Base-by-base conservation (phyloP, 2,888 invertebrate species). In the Acrobeloides nanus region DNA sequence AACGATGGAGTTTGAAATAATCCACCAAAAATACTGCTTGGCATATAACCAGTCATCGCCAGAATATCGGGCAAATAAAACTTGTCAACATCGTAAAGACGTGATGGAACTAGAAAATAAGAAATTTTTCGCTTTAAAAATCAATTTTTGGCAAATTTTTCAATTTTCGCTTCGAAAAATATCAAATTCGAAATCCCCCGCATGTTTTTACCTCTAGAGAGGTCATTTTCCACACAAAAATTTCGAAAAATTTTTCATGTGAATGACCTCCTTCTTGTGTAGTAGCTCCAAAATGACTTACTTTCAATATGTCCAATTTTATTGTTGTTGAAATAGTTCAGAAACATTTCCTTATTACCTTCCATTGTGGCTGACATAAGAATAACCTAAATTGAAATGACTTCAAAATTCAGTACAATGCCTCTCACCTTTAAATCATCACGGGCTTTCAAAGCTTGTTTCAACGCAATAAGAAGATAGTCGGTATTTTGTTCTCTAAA, bases 401-500 rank as follows among this genome's bases (percentile, higher is more conserved):
- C 24, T 12, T 29, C 12, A 12, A 29, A 29, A 29, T 29, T 29
- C 12, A 29, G 10, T 29, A 29, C 12, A 12, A 33, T 40, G 5
- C 27, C 2, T 27, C 26, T 49, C 15, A 68, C 60, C 53, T 68
- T 71, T 34, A 71, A 46, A 49, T 72, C 57, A 5, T 38, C 33
- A 8, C 66, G 51, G 18, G 51, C 48, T 26, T 51, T 32, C 7
- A 72, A 38, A 6, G 69, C 69, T 35, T 68, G 57, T 17, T 58
- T 53, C 42, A 93, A 76, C 4, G 86, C 84, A 49, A 89, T 85
- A 51, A 95, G 77, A 34, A 93, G 80, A 76, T 93, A 92, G 76
- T 95, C 95, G 40, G 87, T 85, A 74, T 87, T 84, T 70, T 86
- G 82, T 75, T 92, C 90, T 0, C 93, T 81, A 75, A 93, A 93